A percentile compares a stretch with the other conserved stretches of the same genome.
phyloP scores from a whole-genome alignment of 64 coral and sea anemone genomes.

The Montipora sp. region DNA sequence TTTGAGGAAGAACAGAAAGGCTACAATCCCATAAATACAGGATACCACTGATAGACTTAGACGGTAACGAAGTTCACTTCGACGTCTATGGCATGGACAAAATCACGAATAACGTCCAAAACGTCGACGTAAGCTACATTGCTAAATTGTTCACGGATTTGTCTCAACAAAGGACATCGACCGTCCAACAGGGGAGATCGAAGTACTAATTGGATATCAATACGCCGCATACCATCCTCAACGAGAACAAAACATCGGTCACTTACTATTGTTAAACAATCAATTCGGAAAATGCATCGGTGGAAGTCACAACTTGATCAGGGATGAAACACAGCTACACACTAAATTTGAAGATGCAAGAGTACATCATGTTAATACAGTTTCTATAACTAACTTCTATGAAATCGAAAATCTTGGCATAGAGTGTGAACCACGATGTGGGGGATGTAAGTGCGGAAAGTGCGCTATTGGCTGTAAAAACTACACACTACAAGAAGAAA shows the following conservation, averaged over 20 bases:
- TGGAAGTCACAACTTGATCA: slow-evolving; percentile 43
- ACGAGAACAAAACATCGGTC: slow-evolving; percentile 11
- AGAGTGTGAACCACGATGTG: background rate
- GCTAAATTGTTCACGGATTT: slow-evolving; percentile 60
- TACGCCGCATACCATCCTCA: slow-evolving; percentile 66
- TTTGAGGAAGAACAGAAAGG: no score
- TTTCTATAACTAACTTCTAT: background rate
- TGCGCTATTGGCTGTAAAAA: background rate
- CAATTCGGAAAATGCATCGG: slow-evolving; percentile 62
- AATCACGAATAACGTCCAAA: slow-evolving; percentile 32
- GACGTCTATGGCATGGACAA: slow-evolving; percentile 38
- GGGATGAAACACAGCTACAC: no score
- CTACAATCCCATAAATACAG: no score
- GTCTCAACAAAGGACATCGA: slow-evolving; percentile 17
- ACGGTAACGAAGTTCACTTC: slow-evolving; percentile 41
- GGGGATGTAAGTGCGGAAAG: background rate
- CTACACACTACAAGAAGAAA: slow-evolving; percentile 18
- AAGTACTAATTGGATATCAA: slow-evolving; percentile 64
- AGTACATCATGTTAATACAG: background rate
- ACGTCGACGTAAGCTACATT: background rate
- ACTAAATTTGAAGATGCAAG: background rate
- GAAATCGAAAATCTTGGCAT: background rate
- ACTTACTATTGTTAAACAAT: slow-evolving; percentile 58
- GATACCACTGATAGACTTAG: no score
- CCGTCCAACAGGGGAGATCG: slow-evolving; percentile 4